Evolutionary conservation across 2,113 vertebrate genomes (phyloP).

Genomic region (Corythornis madagascariensis): DNA sequence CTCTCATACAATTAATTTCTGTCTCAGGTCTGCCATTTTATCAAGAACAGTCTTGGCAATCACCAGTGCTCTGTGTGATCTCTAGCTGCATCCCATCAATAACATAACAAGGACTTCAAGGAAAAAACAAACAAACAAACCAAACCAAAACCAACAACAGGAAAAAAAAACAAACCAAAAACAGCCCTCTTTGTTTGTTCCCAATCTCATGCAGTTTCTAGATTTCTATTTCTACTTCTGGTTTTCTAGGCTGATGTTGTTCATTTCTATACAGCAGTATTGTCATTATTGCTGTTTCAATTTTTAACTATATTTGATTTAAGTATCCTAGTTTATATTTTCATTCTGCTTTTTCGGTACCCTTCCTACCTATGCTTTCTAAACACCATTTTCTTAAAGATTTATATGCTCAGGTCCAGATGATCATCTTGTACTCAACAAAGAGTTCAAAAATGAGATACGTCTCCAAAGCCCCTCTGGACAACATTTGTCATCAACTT

Average conservation of each 20-base stretch:
- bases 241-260: neutral
- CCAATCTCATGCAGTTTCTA: neutral
- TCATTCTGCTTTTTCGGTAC: neutral
- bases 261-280: neutral
- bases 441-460: neutral
- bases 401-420: neutral
- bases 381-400: neutral
- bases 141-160: too few species aligned
- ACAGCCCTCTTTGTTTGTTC: neutral
- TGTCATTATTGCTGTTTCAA: neutral
- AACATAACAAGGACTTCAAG: neutral
- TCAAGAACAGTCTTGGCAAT: neutral
- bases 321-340: conserved; percentile 4
- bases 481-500: neutral
- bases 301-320: neutral
- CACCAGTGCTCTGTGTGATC: neutral
- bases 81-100: neutral
- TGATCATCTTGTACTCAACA: neutral
- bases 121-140: too few species aligned
- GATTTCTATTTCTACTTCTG: neutral
- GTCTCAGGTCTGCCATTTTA: neutral
- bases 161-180: too few species aligned
- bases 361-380: neutral
- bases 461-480: neutral
- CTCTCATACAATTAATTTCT: neutral